A percentile compares a stretch with the other conserved stretches of the same genome.
phyloP scores from a whole-genome alignment of 92 coral and sea anemone genomes.

The Porites rus region DNA sequence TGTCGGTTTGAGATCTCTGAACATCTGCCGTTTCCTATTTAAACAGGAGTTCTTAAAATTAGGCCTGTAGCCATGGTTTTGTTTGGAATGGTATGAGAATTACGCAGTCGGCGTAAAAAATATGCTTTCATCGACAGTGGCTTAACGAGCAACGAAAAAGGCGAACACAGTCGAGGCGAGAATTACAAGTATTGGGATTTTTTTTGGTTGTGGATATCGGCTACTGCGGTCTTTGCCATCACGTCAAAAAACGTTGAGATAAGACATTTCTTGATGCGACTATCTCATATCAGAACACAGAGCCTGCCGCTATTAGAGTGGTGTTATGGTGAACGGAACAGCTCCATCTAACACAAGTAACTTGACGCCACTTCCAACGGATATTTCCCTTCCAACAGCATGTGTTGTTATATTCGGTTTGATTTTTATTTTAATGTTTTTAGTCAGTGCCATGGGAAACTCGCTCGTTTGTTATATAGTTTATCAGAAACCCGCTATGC shows the following conservation, averaged over 20 bases:
- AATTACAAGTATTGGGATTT: background rate
- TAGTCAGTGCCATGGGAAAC: constrained; percentile 87
- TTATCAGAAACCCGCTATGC: constrained; percentile 99
- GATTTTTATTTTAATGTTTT: constrained; percentile 75
- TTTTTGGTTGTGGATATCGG: background rate
- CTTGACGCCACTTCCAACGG: constrained; percentile 19
- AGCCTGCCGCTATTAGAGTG: constrained; percentile 12
- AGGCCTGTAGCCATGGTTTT: constrained; percentile 70
- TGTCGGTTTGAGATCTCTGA: background rate
- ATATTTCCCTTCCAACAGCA: constrained; percentile 3
- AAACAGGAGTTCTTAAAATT: constrained; percentile 42
- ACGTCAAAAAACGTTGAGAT: background rate
- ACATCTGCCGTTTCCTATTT: constrained; percentile 48
- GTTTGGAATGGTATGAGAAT: constrained; percentile 52
- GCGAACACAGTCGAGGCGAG: constrained; percentile 7
- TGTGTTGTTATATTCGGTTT: constrained; percentile 41
- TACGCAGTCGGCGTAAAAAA: constrained; percentile 42
- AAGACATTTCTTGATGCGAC: constrained; percentile 14
- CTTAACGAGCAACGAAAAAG: constrained; percentile 21
- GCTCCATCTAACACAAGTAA: background rate
- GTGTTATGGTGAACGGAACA: constrained; percentile 43
- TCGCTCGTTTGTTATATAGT: constrained; percentile 94
- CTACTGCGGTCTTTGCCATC: constrained; percentile 1
- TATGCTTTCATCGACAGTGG: constrained; percentile 44
- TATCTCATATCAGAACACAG: constrained; percentile 7